Base-by-base conservation (phyloP, 1,140 invertebrate species). In the Propsilocerus akamusi region DNA sequence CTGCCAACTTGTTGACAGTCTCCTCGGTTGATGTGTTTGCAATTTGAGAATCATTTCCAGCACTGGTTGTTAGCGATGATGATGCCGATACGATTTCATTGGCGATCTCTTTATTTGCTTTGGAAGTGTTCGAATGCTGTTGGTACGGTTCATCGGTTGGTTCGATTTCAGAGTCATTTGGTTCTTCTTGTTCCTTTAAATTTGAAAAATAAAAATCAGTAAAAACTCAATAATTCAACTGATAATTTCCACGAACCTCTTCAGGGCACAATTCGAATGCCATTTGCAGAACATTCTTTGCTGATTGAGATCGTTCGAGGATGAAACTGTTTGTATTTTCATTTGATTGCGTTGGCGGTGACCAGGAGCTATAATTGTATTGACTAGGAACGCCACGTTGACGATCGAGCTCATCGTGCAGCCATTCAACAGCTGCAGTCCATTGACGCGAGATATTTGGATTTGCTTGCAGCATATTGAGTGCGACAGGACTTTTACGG, bases 321-420 rank as follows among this genome's bases (percentile, higher is more conserved):
- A 90, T 93, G 61, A 95, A 97, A 47, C 92, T 90, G 65, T 91
- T 95, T 7, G 89, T 86, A 14, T 86, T 89, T 63, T 97, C 93
- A 67, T 97, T 97, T 10, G 89, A 95, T 57, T 86, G 84, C 1
- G 87, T 82, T 4, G 91, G 89, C 10, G 92, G 90, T 53, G 91
- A 94, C 85, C 92, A 96, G 52, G 86, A 88, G 59, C 81, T 87
- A 63, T 92, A 94, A 26, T 82, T 79, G 60, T 91, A 91, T 49
- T 62, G 62, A 50, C 59, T 60, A 41, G 57, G 65, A 57, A 79
- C 79, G 58, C 78, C 77, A 50, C 63, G 56, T 30, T 63, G 60
- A n/a, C 63, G 53, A 17, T 96, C 91, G 46, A 97, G 72, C 68
- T 97, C 92, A 64, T 96, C 91, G 65, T 92, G 88, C 49, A 97